Percentiles rank a stretch among this genome's conserved stretches.
Conservation (phyloP, 2,888 invertebrate species). For the Drosophila borealis region DNA sequence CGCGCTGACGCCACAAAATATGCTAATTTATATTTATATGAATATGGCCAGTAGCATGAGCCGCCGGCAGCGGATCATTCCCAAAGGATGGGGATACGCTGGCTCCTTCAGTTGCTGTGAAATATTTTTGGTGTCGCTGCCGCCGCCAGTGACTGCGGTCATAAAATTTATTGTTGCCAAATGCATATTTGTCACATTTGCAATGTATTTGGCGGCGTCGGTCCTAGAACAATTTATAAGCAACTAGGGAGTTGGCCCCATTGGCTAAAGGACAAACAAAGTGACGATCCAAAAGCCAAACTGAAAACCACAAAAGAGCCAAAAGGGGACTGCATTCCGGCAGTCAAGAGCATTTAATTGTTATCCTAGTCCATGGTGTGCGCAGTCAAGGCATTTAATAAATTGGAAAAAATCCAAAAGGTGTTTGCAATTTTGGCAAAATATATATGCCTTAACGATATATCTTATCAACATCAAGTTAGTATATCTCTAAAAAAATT, state of each 20-base stretch:
- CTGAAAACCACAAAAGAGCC: conserved; percentile 21
- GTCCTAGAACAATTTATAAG: conserved; percentile 77
- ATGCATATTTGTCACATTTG: conserved; percentile 80
- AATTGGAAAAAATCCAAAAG: neutral
- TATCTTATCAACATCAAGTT: too few relatives aligned
- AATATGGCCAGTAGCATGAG: conserved; percentile 53
- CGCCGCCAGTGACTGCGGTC: conserved; percentile 70
- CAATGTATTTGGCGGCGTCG: conserved; percentile 71
- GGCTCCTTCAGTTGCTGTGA: conserved; percentile 36
- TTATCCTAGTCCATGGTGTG: conserved; percentile 5
- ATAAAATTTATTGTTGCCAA: conserved; percentile 77
- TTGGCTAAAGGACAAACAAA: conserved; percentile 8
- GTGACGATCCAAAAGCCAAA: conserved; percentile 13
- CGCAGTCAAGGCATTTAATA: neutral
- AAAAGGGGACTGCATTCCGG: conserved; percentile 9
- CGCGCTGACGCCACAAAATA: conserved; percentile 77
- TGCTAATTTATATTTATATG: conserved; percentile 81
- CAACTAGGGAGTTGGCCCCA: conserved; percentile 63
- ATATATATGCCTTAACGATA: neutral
- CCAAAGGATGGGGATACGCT: conserved; percentile 12
- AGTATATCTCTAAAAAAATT: too few relatives aligned
- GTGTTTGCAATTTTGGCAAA: neutral
- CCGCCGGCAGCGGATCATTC: conserved; percentile 28
- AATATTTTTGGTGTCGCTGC: conserved; percentile 73
- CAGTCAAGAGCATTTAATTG: conserved; percentile 30